Percentiles rank a stretch among this genome's conserved stretches.
Evolutionary conservation across 2,797 vertebrate genomes (phyloP).

Genomic region (Astyanax mexicanus): DNA sequence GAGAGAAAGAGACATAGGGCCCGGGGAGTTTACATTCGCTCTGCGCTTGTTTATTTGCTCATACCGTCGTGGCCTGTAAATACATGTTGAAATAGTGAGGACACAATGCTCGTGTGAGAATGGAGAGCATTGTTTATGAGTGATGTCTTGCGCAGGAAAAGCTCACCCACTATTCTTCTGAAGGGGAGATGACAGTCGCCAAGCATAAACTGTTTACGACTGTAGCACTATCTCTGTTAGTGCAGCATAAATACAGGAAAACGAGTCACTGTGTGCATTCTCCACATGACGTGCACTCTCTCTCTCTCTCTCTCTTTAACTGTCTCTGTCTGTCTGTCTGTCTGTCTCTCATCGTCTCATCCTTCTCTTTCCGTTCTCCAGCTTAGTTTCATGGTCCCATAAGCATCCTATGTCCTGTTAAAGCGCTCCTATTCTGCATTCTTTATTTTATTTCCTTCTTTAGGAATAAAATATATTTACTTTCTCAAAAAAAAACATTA

Average conservation of each 20-base stretch:
- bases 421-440: too few relatives aligned
- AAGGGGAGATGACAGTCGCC: slow-evolving; percentile 41
- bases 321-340: slow-evolving; percentile 2
- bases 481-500: too few relatives aligned
- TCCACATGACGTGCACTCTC: background rate
- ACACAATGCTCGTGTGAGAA: slow-evolving; percentile 38
- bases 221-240: slow-evolving; percentile 59
- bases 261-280: slow-evolving; percentile 40
- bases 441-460: too few relatives aligned
- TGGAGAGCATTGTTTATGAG: slow-evolving; percentile 47
- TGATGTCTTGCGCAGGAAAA: slow-evolving; percentile 47
- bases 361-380: background rate
- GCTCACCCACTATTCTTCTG: slow-evolving; percentile 51
- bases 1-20: slow-evolving; percentile 6
- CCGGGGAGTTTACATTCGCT: slow-evolving; percentile 49
- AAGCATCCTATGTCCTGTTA: background rate
- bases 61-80: slow-evolving; percentile 46
- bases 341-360: background rate
- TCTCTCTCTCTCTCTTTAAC: background rate
- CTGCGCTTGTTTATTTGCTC: slow-evolving; percentile 55
- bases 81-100: slow-evolving; percentile 48
- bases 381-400: background rate
- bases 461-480: too few relatives aligned
- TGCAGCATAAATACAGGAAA: slow-evolving; percentile 63
- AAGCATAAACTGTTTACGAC: slow-evolving; percentile 57